phyloP scores from a whole-genome alignment of 2,888 invertebrate genomes.

The Tetropium fuscum region DNA sequence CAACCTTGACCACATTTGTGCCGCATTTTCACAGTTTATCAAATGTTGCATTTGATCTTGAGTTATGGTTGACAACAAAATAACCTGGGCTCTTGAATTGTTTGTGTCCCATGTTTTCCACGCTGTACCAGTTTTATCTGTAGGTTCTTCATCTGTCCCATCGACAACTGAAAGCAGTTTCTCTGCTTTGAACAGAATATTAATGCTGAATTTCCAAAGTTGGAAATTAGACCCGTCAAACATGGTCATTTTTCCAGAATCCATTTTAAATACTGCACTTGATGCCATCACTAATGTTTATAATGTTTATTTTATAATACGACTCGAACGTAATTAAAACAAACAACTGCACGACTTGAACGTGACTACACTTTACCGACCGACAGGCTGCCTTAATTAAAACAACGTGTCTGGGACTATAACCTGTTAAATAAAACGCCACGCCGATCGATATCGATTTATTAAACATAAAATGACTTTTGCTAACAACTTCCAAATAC shows the following conservation, averaged over 20 bases:
- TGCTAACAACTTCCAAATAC: too few species aligned
- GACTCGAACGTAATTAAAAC: too few species aligned
- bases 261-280: neutral
- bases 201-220: slow-evolving; percentile 5
- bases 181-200: slow-evolving; percentile 28
- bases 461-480: too few species aligned
- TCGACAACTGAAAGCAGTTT: slow-evolving; percentile 23
- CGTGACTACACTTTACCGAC: too few species aligned
- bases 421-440: too few species aligned
- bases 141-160: slow-evolving; percentile 19
- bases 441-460: too few species aligned
- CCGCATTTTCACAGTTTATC: slow-evolving; percentile 9
- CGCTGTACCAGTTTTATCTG: neutral
- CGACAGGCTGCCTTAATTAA: too few species aligned
- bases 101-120: slow-evolving; percentile 25
- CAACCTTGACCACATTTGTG: slow-evolving; percentile 9
- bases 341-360: too few species aligned
- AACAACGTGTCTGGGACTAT: too few species aligned
- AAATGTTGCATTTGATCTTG: slow-evolving; percentile 27
- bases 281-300: too few species aligned
- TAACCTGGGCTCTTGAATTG: slow-evolving; percentile 31
- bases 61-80: slow-evolving; percentile 26
- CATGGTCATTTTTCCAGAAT: neutral
- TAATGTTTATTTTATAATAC: too few species aligned
- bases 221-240: slow-evolving; percentile 8